Conservation (phyloP, 64 coral and sea anemone species). For the Stichodactyla mertensii region DNA sequence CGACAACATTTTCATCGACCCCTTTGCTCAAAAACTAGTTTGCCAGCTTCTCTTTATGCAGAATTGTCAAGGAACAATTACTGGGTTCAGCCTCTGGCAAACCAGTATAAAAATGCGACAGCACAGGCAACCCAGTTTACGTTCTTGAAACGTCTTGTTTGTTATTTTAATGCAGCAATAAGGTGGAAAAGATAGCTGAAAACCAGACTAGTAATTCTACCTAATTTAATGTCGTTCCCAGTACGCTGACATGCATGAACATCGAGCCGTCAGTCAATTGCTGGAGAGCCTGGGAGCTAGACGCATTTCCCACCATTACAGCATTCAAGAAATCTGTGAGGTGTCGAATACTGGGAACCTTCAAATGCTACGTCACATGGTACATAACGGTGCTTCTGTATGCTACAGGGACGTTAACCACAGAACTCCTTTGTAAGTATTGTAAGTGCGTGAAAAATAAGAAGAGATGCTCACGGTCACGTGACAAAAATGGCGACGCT, state of each 20-base stretch:
- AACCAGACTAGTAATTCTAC: too few species aligned
- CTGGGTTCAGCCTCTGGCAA: too few species aligned
- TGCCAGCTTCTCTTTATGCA: not conserved
- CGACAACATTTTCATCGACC: too few species aligned
- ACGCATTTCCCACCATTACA: constrained; percentile 79
- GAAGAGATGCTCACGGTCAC: not conserved
- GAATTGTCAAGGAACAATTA: too few species aligned
- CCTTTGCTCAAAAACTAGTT: not conserved
- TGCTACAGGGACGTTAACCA: constrained; percentile 80
- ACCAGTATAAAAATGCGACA: too few species aligned
- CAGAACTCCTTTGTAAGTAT: constrained; percentile 77
- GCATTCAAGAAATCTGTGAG: constrained; percentile 85
- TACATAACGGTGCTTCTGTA: constrained; percentile 88
- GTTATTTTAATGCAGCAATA: not conserved
- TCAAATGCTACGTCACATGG: constrained; percentile 92
- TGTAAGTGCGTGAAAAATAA: not conserved
- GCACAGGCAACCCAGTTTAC: too few species aligned
- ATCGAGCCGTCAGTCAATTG: constrained; percentile 79
- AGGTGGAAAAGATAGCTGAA: too few species aligned
- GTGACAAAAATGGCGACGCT: too few species aligned
- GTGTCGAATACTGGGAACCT: constrained; percentile 82
- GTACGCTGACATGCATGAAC: constrained; percentile 98
- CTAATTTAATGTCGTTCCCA: constrained; percentile 2
- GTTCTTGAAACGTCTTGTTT: too few species aligned
- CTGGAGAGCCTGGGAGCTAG: constrained; percentile 74